phyloP scores from a whole-genome alignment of 1,140 invertebrate species.

The Asobara japonica region DNA sequence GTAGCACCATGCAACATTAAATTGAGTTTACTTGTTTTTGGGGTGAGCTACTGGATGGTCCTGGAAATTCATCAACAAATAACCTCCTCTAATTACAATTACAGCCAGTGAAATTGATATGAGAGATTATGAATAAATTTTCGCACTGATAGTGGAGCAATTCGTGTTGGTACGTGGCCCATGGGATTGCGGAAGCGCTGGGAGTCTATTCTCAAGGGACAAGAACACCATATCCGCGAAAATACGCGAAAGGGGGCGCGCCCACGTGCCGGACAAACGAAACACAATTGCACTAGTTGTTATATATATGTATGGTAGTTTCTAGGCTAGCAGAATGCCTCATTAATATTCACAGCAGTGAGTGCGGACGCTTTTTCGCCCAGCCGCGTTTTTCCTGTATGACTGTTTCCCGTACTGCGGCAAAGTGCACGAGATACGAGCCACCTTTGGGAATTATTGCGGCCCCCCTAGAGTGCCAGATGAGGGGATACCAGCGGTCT shows the following conservation, averaged over 20 bases:
- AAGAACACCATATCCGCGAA: conserved; percentile 21
- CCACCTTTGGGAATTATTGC: conserved; percentile 55
- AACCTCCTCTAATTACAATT: neutral
- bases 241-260: conserved; percentile 48
- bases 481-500: neutral
- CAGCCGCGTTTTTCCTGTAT: neutral
- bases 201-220: neutral
- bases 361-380: conserved; percentile 57
- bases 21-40: too few relatives aligned
- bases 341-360: conserved; percentile 60
- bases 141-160: neutral
- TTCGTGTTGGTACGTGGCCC: neutral
- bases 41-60: too few relatives aligned
- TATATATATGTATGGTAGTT: neutral
- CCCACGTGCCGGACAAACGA: conserved; percentile 47
- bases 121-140: conserved; percentile 18
- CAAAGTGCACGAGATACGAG: conserved; percentile 57
- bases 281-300: conserved; percentile 19
- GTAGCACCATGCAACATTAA: too few relatives aligned
- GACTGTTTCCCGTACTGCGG: conserved; percentile 45
- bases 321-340: conserved; percentile 37
- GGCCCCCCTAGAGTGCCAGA: conserved; percentile 31
- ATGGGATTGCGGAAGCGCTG: neutral
- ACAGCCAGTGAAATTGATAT: neutral
- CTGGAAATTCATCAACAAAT: neutral